Evolutionary conservation across 64 coral and sea anemone species (phyloP).

Genomic region (Actinia equina): DNA sequence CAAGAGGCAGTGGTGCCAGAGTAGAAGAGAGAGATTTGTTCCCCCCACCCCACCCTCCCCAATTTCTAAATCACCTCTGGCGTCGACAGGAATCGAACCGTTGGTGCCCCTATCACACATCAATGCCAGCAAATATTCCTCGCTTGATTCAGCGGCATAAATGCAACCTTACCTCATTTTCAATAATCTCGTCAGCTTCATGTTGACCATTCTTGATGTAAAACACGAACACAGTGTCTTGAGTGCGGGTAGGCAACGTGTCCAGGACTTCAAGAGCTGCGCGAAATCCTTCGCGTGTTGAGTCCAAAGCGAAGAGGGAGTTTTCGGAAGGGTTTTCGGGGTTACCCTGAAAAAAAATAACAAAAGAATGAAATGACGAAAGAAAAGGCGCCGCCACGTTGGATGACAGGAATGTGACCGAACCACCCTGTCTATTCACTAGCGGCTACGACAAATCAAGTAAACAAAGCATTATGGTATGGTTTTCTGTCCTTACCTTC

Average conservation of each 20-base stretch:
- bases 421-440: no score
- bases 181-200: slow-evolving; percentile 65
- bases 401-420: no score
- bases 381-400: no score
- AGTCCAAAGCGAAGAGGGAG: slow-evolving; percentile 60
- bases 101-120: no score
- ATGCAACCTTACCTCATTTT: slow-evolving; percentile 57
- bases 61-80: no score
- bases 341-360: slow-evolving; percentile 42
- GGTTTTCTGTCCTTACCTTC: slow-evolving; percentile 37
- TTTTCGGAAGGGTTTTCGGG: slow-evolving; percentile 60
- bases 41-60: no score
- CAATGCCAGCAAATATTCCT: no score
- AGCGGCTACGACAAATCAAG: no score
- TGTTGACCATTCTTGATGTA: slow-evolving; percentile 85
- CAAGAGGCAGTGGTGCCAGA: no score
- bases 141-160: neutral
- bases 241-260: slow-evolving; percentile 63
- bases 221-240: slow-evolving; percentile 89
- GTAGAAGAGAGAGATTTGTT: no score
- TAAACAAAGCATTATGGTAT: no score
- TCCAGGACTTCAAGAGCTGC: slow-evolving; percentile 68
- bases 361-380: neutral
- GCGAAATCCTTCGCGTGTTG: slow-evolving; percentile 43
- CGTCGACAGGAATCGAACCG: no score